Evolutionary conservation across 2,888 invertebrate genomes (phyloP).

Genomic region (Poecilobothrus nobilitatus): DNA sequence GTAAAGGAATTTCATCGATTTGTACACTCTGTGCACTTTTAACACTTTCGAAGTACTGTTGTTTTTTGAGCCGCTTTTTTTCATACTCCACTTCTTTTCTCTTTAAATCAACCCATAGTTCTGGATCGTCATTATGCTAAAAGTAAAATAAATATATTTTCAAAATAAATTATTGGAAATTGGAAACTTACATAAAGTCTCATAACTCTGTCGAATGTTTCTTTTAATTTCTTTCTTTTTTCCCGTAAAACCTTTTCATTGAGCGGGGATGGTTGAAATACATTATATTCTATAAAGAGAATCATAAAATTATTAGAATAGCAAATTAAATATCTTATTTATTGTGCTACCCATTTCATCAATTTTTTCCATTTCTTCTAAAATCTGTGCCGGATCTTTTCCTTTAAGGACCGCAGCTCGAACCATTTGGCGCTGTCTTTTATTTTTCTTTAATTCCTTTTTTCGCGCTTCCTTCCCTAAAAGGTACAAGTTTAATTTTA

Average conservation of each 20-base stretch:
- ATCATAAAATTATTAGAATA: not conserved
- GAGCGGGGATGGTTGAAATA: constrained; percentile 84
- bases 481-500: constrained; percentile 20
- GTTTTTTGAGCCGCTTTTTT: constrained; percentile 73
- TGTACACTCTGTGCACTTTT: constrained; percentile 91
- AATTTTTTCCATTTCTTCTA: constrained; percentile 93
- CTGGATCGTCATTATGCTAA: constrained; percentile 91
- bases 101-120: constrained; percentile 86
- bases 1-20: constrained; percentile 91
- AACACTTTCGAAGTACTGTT: constrained; percentile 90
- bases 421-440: constrained; percentile 92
- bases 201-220: constrained; percentile 88
- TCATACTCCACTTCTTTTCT: constrained; percentile 89
- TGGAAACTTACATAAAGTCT: constrained; percentile 78
- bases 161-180: not conserved
- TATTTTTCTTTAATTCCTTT: constrained; percentile 96
- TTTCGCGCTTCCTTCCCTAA: constrained; percentile 94
- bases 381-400: constrained; percentile 90
- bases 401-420: constrained; percentile 94
- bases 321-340: constrained; percentile 9
- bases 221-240: constrained; percentile 88
- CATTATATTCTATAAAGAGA: constrained; percentile 73
- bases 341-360: constrained; percentile 84
- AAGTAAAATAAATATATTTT: constrained; percentile 18
- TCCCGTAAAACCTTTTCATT: constrained; percentile 96